These are phyloP conservation scores for Murina feae DNA, from an alignment of 2,113 vertebrate genomes.

Conservation along the genomic window DNA sequence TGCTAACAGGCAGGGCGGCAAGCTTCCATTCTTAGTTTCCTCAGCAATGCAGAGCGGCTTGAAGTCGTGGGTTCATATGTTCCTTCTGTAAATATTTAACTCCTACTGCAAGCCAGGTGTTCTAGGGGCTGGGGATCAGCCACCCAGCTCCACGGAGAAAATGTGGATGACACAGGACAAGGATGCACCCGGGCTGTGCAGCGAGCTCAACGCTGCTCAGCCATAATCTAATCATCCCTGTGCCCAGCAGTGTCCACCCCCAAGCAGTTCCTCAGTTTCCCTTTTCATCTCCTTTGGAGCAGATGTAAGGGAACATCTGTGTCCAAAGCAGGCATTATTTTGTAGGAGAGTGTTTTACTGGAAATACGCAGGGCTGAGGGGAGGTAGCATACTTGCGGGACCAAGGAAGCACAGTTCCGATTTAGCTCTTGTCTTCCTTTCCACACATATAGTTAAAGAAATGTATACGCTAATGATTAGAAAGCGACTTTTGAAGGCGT, in stretches of 20 bases:
- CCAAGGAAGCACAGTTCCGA: neutral
- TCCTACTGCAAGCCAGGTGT: neutral
- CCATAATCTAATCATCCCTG: accelerated
- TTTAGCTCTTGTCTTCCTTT: neutral
- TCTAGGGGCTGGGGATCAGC: neutral
- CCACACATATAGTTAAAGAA: neutral
- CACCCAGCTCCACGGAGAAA: neutral
- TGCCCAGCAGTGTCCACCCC: accelerated
- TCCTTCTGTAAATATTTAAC: neutral
- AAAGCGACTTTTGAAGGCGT: neutral
- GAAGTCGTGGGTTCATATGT: neutral
- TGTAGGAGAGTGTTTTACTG: neutral
- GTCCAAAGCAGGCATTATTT: neutral
- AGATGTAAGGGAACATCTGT: accelerated
- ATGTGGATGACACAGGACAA: neutral
- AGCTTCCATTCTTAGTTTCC: neutral
- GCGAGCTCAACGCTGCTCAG: accelerated
- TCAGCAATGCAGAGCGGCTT: neutral
- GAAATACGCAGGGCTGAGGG: neutral
- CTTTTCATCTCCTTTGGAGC: too few relatives aligned
- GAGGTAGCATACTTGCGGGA: neutral
- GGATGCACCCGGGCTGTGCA: accelerated
- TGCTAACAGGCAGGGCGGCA: neutral
- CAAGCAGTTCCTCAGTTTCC: neutral
- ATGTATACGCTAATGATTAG: neutral